A percentile compares a stretch with the other conserved stretches of the same genome.
Conservation (phyloP, 2,888 invertebrate species). For the Ecliptopera silaceata region DNA sequence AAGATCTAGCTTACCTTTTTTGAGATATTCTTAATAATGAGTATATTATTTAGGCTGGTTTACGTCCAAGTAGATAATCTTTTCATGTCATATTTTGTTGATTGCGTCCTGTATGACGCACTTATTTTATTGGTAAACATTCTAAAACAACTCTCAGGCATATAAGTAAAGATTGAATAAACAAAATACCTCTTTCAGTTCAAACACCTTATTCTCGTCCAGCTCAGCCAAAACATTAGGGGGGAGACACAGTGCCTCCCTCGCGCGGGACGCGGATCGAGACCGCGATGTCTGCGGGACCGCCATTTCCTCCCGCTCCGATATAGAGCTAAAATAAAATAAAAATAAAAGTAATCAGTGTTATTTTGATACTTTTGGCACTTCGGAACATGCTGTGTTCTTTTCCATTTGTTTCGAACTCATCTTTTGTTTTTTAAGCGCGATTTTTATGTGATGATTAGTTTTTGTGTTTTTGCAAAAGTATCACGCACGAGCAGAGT, state of each 20-base stretch:
- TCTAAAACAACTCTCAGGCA: no score
- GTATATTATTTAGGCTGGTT: no score
- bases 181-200: slow-evolving; percentile 83
- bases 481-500: no score
- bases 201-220: slow-evolving; percentile 84
- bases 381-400: slow-evolving; percentile 15
- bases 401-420: slow-evolving; percentile 7
- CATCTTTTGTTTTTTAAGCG: slow-evolving; percentile 9
- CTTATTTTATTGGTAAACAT: no score
- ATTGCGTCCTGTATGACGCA: no score
- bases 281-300: slow-evolving; percentile 58
- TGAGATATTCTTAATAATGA: no score
- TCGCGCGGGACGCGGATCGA: slow-evolving; percentile 65
- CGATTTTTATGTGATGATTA: background rate
- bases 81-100: no score
- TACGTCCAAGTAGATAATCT: no score
- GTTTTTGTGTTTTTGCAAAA: background rate
- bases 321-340: slow-evolving; percentile 55
- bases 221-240: slow-evolving; percentile 81
- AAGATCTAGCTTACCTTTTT: no score
- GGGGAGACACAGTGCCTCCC: slow-evolving; percentile 68
- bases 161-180: no score
- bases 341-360: slow-evolving; percentile 44
- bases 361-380: slow-evolving; percentile 32
- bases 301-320: slow-evolving; percentile 56